phyloP scores from a whole-genome alignment of 2,113 vertebrate genomes.

The Parotia lawesii region DNA sequence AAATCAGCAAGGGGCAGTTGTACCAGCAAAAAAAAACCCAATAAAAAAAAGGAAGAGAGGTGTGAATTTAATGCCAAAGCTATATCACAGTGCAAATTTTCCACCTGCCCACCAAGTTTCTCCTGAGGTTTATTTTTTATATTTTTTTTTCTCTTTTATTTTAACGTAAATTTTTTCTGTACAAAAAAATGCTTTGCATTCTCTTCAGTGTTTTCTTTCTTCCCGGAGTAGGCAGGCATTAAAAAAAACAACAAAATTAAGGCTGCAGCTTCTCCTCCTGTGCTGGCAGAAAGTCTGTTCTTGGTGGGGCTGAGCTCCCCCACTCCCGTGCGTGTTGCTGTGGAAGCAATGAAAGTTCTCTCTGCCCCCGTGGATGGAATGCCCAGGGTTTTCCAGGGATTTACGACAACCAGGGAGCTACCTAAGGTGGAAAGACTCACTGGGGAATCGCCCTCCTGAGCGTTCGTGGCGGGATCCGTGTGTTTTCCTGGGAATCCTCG shows the following conservation, averaged over 20 bases:
- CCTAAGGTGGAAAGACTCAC: background rate
- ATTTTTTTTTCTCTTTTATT: background rate
- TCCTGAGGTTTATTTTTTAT: conserved; percentile 38
- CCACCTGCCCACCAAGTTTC: conserved; percentile 67
- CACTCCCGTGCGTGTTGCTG: accelerated
- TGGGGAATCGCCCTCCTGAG: background rate
- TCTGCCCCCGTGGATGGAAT: background rate
- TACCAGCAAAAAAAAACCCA: background rate
- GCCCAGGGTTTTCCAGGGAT: background rate
- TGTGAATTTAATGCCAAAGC: conserved; percentile 50
- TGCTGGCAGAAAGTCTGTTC: background rate
- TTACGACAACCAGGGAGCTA: background rate
- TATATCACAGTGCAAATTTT: conserved; percentile 74
- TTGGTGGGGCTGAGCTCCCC: background rate
- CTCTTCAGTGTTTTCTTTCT: conserved; percentile 9
- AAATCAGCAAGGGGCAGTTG: conserved; percentile 6
- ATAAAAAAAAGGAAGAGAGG: background rate
- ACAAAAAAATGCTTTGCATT: background rate
- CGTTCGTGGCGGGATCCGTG: background rate
- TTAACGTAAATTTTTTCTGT: background rate
- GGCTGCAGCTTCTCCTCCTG: conserved; percentile 40
- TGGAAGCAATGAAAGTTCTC: background rate
- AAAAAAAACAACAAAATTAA: conserved; percentile 38
- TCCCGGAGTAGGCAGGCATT: background rate
- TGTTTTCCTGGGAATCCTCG: background rate